Evolutionary conservation across 2,113 vertebrate genomes (phyloP), one percentile per base, ranked within the genome.

Genomic region (Gobiocypris rarus): DNA sequence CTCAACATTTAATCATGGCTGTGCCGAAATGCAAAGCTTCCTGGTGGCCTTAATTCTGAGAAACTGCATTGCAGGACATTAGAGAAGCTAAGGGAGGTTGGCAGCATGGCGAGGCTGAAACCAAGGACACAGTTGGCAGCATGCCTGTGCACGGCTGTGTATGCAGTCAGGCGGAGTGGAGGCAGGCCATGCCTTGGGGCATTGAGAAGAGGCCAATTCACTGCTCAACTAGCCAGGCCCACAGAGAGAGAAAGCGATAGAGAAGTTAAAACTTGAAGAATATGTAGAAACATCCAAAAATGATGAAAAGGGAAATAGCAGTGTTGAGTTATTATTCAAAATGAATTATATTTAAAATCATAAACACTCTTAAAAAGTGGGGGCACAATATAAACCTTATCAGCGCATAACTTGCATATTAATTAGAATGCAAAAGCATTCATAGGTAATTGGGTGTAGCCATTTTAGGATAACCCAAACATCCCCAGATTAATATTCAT

Each of bases 11-110:
- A 74, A 52, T 52, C 70, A 48, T 80, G 19, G 28, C 67, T 41
- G 15, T 81, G 4, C 22, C 1, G 15, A 75, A 81, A 74, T 54
- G 69, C 45, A 81, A 75, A 52, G 77, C 22, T 65, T 81, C 54
- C 56, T 14, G 63, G 67, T 81, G 77, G 75, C 83, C 76, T 80
- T 73, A 85, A 85, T 85, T 80, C 76, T 50, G 54, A 43, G 67
- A 80, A 79, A 81, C 76, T 74, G 28, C 80, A 74, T 73, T 59
- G 81, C 85, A 89, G 85, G 88, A 84, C 81, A 50, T 81, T 65
- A 48, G 84, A 81, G 84, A 74, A 63, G 54, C 65, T 70, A 63
- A 50, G 82, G 17, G 71, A 83, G 70, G 38, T 65, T 86, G 85
- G 85, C 85, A 86, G 82, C 69, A 67, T 75, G 82, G 56, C 52